Base-by-base conservation (phyloP, 2,888 invertebrate species). In the Amblyteles armatorius region DNA sequence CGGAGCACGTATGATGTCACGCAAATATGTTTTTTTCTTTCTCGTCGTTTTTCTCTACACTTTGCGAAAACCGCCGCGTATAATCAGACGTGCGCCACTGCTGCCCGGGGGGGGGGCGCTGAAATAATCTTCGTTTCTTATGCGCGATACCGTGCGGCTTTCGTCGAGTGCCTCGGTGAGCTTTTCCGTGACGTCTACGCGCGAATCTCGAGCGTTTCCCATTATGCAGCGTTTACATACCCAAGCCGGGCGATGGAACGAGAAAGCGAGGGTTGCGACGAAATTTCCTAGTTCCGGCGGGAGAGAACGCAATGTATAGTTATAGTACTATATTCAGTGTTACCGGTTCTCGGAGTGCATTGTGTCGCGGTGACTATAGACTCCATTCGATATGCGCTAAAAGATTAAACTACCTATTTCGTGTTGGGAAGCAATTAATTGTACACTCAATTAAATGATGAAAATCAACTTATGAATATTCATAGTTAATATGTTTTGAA, bases 91-190 rank as follows among this genome's bases (percentile, higher is more conserved):
- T 68, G 68, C 69, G 26, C 60, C 13, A 44, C 48, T 16, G 33
- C 33, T 36, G 78, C 73, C 69, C 19, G 26, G 74, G 69, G 81
- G 26, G 74, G 69, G 81, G 78, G 81, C 50, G 63, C 55, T 82
- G 71, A 84, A 79, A 84, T 84, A 84, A 84, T 84, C 81, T 84
- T 79, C 79, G 79, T 79, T 82, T 82, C 84, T 82, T 84, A 84
- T 82, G 84, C 84, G 74, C 78, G 81, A 84, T 84, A 84, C 78
- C 84, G 84, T 55, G 55, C 79, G 63, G 29, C 74, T 71, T 36
- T 74, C 68, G 36, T 11, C 65, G 79, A 33, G 77, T 50, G 50
- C 55, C 60, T 65, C 33, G 29, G 63, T 33, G 74, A 52, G 76
- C 76, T 65, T 76, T 33, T 29, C 65, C 11, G 50, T 36, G 65